A percentile compares a stretch with the other conserved stretches of the same genome.
Conservation (phyloP, 2,888 invertebrate genomes). For the Ptycholaimellus sp. region DNA sequence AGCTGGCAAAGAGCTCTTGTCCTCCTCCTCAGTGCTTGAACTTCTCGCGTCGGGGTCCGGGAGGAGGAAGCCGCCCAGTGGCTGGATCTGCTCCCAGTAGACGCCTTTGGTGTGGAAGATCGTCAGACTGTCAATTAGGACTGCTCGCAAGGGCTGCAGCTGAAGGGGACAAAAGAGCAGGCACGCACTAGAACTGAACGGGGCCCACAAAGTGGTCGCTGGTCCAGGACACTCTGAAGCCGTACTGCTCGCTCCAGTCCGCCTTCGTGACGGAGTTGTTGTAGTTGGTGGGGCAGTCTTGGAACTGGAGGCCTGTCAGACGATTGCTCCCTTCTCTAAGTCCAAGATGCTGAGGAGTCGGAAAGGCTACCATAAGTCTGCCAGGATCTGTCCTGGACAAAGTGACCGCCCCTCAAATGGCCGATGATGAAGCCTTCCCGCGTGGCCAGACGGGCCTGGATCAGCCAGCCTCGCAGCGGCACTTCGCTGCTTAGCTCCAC, state of each 20-base stretch:
- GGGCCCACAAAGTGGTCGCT: constrained; percentile 1
- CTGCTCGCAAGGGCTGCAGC: too few relatives aligned
- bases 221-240: constrained; percentile 2
- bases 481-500: constrained; percentile 1
- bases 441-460: constrained; percentile 6
- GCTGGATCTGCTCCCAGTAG: too few relatives aligned
- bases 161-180: too few relatives aligned
- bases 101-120: too few relatives aligned
- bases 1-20: too few relatives aligned
- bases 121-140: too few relatives aligned
- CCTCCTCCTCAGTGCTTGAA: too few relatives aligned
- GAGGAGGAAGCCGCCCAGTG: too few relatives aligned
- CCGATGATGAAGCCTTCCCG: constrained; percentile 5
- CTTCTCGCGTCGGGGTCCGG: too few relatives aligned
- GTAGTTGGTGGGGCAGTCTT: neutral
- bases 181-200: constrained; percentile 5
- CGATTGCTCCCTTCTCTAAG: neutral
- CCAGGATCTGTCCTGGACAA: constrained; percentile 1
- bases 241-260: neutral
- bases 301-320: neutral
- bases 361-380: too few relatives aligned
- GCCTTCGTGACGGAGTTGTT: constrained; percentile 4
- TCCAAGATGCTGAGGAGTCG: too few relatives aligned
- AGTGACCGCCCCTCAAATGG: constrained; percentile 4
- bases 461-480: constrained; percentile 1